A percentile compares a stretch with the other conserved stretches of the same genome.
Evolutionary conservation across 1,140 invertebrate genomes (phyloP).

Genomic region (Drosophila erecta): DNA sequence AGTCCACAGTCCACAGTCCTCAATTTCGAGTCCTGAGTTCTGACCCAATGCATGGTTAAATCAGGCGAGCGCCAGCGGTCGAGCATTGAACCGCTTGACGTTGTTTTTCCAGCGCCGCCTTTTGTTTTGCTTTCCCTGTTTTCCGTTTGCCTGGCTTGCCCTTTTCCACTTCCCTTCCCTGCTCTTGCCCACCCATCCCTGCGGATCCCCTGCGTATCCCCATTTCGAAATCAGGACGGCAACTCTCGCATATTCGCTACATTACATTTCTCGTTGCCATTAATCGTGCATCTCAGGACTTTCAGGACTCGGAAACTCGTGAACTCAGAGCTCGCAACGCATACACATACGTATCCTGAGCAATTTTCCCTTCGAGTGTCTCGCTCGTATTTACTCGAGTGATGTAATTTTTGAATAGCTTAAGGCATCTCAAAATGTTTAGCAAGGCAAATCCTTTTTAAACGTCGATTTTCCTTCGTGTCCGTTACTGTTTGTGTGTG

Average conservation of each 20-base stretch:
- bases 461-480: constrained; percentile 64
- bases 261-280: constrained; percentile 78
- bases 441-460: constrained; percentile 80
- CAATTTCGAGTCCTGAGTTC: constrained; percentile 25
- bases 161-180: constrained; percentile 45
- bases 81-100: constrained; percentile 71
- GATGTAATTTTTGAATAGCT: constrained; percentile 82
- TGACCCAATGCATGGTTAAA: constrained; percentile 79
- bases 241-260: constrained; percentile 78
- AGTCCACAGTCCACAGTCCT: neutral
- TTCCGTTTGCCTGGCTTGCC: constrained; percentile 45
- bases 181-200: neutral
- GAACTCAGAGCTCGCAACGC: constrained; percentile 1
- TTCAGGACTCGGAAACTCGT: constrained; percentile 22
- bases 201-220: constrained; percentile 18
- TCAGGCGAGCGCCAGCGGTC: constrained; percentile 70
- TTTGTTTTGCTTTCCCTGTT: constrained; percentile 57
- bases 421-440: constrained; percentile 77
- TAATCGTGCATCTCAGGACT: constrained; percentile 66
- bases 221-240: constrained; percentile 75
- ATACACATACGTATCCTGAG: neutral
- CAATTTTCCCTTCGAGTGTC: constrained; percentile 21
- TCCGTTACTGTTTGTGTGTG: constrained; percentile 5
- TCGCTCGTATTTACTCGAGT: constrained; percentile 77
- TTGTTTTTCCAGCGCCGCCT: constrained; percentile 48